Evolutionary conservation across 2,888 invertebrate genomes (phyloP), one percentile per base, ranked within the genome.

Genomic region (Drosophila quinaria): DNA sequence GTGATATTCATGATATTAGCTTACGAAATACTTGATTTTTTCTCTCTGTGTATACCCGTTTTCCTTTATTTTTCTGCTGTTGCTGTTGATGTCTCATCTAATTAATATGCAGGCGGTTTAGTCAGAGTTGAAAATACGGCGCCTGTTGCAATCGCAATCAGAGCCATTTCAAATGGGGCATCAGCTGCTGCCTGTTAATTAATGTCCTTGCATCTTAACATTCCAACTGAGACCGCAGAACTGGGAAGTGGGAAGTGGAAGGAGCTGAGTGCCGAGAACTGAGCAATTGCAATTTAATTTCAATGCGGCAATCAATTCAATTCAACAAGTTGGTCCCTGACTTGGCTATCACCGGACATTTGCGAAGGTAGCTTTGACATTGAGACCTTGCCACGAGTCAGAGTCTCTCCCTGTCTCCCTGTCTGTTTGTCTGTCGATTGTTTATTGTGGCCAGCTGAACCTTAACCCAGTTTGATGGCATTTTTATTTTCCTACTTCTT

Each of bases 151-250:
- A 64, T 67, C 50, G 85, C 81, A 84, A 84, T 84, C 89, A 84
- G 75, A 81, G 85, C 70, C 84, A 84, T 75, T 84, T 84, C 84
- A 89, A 67, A 10, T 54, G 64, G 61, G 37, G 61, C 64, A 62
- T 60, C 55, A 81, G 70, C 61, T 78, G 70, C 35, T 15, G 39
- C 29, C 65, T 50, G 64, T 85, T 85, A 87, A 87, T 89, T 84
- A 87, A 89, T 89, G 89, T 81, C 80, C 89, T 87, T 87, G 89
- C 85, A 74, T 68, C 87, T 84, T 89, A 84, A 70, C 84, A 84
- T 89, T 79, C 62, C 69, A 86, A 72, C 73, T 58, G 78, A 60
- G 61, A 66, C 3, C 22, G 4, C 41, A 29, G 29, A 54, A 15
- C 37, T 39, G 22, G 22, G 22, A 22, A 22, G 4, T 22, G 22